Evolutionary conservation across 2,888 invertebrate species (phyloP).

Genomic region (Entomobrya multifasciata): DNA sequence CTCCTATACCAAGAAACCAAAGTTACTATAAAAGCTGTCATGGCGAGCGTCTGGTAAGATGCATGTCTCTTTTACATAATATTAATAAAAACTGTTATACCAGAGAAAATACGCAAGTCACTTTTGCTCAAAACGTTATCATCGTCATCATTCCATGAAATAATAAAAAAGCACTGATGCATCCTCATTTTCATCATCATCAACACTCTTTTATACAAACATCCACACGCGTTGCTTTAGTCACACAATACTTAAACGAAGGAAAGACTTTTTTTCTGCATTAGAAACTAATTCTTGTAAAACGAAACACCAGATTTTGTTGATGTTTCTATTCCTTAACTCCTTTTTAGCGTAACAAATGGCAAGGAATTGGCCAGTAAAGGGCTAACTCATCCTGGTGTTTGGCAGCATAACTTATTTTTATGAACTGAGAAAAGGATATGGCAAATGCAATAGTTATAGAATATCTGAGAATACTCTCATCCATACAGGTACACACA

Average conservation of each 20-base stretch:
- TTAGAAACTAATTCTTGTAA: no score
- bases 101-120: conserved; percentile 50
- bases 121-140: conserved; percentile 49
- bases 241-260: neutral
- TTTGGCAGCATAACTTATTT: conserved; percentile 15
- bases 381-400: neutral
- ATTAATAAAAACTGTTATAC: conserved; percentile 15
- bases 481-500: no score
- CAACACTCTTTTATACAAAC: neutral
- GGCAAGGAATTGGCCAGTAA: neutral
- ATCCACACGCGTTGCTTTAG: neutral
- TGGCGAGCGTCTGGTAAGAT: no score
- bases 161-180: conserved; percentile 42
- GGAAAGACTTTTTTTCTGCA: no score
- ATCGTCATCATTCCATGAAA: conserved; percentile 36
- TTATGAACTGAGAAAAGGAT: neutral
- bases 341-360: neutral
- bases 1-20: no score
- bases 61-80: neutral
- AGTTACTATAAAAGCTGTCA: no score
- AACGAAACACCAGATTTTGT: neutral
- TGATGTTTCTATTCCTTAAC: neutral
- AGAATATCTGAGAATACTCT: neutral
- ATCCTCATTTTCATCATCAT: conserved; percentile 19
- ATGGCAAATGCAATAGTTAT: neutral